Conservation (phyloP, 23 tunicate genomes). For the Aplidium turbinatum region DNA sequence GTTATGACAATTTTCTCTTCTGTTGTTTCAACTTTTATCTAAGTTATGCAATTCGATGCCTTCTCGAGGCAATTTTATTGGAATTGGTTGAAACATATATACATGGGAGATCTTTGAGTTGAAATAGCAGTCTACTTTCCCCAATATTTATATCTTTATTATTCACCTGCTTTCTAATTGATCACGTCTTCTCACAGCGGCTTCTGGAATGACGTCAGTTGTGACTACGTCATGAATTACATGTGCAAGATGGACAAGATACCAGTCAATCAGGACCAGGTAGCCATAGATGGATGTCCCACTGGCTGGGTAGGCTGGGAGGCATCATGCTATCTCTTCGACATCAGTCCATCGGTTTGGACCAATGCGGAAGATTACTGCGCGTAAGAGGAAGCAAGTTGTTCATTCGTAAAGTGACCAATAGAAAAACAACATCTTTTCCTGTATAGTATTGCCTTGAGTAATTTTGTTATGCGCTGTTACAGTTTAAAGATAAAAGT, state of each 20-base stretch:
- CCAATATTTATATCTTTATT: neutral
- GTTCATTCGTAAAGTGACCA: too few relatives aligned
- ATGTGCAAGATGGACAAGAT: slow-evolving; percentile 85
- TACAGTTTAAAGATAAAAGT: too few relatives aligned
- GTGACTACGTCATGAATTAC: slow-evolving; percentile 40
- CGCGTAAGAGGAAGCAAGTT: slow-evolving; percentile 37
- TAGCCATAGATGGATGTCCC: slow-evolving; percentile 68
- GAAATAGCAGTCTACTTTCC: too few relatives aligned
- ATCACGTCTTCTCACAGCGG: slow-evolving; percentile 40
- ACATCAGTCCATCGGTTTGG: slow-evolving; percentile 67
- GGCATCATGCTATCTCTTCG: slow-evolving; percentile 78
- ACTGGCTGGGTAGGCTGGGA: slow-evolving; percentile 67
- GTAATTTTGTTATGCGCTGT: too few relatives aligned
- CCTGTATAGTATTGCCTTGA: too few relatives aligned
- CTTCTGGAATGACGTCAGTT: slow-evolving; percentile 67
- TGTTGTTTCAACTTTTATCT: too few relatives aligned
- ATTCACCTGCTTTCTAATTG: neutral
- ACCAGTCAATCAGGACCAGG: slow-evolving; percentile 64
- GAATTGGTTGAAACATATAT: neutral
- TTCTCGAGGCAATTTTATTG: neutral
- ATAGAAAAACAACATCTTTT: too few relatives aligned
- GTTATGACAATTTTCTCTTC: too few relatives aligned
- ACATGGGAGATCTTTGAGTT: neutral
- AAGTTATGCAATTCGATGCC: too few relatives aligned
- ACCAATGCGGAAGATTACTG: slow-evolving; percentile 73